These are phyloP conservation scores for Melopsittacus undulatus DNA, from an alignment of 2,797 vertebrate species.

Conservation along the genomic window DNA sequence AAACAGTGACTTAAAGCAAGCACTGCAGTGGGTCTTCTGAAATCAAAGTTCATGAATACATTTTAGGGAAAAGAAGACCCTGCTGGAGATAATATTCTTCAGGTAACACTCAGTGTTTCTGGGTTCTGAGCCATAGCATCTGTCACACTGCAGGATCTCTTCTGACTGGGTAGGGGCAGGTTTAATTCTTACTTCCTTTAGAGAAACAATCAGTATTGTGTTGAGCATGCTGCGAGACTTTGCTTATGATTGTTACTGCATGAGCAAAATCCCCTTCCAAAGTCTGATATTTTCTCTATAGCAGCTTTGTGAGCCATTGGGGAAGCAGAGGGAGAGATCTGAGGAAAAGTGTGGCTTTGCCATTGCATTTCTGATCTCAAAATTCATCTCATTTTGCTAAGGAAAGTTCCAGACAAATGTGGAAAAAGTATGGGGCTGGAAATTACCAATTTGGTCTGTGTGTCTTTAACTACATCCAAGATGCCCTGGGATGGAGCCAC, in stretches of 20 bases:
- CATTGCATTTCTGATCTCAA: neutral
- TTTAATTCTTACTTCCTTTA: neutral
- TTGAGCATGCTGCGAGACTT: neutral
- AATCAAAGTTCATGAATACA: neutral
- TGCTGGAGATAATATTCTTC: neutral
- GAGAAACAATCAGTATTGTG: neutral
- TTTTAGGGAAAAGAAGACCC: neutral
- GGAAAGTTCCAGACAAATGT: neutral
- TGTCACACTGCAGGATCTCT: neutral
- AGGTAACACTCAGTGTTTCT: neutral
- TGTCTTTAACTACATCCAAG: neutral
- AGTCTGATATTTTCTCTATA: neutral
- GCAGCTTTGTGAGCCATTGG: neutral
- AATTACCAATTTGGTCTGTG: neutral
- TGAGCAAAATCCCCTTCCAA: neutral
- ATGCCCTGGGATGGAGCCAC: neutral
- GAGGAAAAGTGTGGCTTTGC: neutral
- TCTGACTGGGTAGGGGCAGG: neutral
- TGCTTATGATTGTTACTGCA: neutral
- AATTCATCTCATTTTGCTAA: neutral
- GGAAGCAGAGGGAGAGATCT: neutral
- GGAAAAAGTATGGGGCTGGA: conserved; percentile 5
- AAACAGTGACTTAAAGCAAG: conserved; percentile 16
- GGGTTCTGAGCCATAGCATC: neutral
- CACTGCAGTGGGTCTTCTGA: neutral